Evolutionary conservation across 2,113 vertebrate genomes (phyloP).

Genomic region (Rhadina sibilatrix): DNA sequence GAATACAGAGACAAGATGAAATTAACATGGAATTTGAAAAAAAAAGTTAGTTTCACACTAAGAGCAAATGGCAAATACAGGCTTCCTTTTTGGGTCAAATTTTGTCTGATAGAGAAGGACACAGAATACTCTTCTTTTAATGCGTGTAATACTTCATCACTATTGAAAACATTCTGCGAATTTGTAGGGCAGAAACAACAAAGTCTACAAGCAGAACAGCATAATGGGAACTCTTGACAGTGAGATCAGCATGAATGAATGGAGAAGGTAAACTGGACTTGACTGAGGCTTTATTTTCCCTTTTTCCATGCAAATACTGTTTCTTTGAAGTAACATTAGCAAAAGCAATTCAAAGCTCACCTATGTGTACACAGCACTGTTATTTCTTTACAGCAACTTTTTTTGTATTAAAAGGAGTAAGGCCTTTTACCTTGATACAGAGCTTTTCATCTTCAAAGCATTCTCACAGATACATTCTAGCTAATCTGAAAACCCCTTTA

Average conservation of each 20-base stretch:
- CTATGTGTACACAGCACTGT: background rate
- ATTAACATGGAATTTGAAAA: background rate
- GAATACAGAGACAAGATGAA: background rate
- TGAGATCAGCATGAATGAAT: background rate
- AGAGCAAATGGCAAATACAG: background rate
- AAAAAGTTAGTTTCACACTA: background rate
- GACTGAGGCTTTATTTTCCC: background rate
- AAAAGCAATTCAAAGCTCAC: background rate
- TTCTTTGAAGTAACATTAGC: slow-evolving; percentile 27
- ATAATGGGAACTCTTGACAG: background rate
- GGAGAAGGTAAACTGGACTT: background rate
- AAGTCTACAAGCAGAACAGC: background rate
- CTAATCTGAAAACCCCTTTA: background rate
- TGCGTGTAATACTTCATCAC: accelerated
- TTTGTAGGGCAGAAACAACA: background rate
- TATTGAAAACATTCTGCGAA: background rate
- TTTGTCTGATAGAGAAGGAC: background rate
- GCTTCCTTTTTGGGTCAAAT: background rate
- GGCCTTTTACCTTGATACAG: background rate
- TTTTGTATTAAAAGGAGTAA: background rate
- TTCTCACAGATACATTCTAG: background rate
- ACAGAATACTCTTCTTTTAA: background rate
- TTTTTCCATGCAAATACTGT: background rate
- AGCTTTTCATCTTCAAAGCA: slow-evolving; percentile 53
- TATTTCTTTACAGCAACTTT: background rate